These are phyloP conservation scores for Asbolus verrucosus DNA, from an alignment of 1,140 invertebrate genomes.

Conservation along the genomic window DNA sequence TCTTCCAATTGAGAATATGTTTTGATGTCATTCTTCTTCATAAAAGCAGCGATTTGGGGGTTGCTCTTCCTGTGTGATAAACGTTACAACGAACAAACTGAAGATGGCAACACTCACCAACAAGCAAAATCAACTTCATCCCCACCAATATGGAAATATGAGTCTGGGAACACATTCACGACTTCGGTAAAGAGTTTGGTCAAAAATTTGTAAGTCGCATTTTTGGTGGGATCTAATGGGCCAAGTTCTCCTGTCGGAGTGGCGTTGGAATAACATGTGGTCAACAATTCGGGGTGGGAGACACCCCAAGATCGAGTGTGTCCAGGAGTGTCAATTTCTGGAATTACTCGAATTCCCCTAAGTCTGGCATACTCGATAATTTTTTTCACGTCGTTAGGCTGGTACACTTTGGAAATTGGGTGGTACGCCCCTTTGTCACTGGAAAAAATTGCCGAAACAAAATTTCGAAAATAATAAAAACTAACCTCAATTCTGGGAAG, in stretches of 20 bases:
- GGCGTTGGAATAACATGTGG: constrained; percentile 74
- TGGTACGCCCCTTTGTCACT: constrained; percentile 13
- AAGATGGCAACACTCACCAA: too few relatives aligned
- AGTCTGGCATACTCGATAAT: constrained; percentile 82
- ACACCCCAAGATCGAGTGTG: constrained; percentile 87
- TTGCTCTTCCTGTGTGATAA: constrained; percentile 81
- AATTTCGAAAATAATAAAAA: too few relatives aligned
- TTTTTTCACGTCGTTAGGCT: constrained; percentile 71
- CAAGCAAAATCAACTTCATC: constrained; percentile 91
- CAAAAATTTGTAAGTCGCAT: constrained; percentile 76
- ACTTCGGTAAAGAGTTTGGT: constrained; percentile 78
- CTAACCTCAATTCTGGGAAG: constrained; percentile 80
- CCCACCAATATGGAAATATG: constrained; percentile 88
- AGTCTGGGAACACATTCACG: constrained; percentile 77
- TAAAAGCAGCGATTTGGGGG: constrained; percentile 79
- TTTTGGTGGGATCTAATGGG: constrained; percentile 80
- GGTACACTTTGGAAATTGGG: constrained; percentile 70
- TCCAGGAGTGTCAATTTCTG: constrained; percentile 94
- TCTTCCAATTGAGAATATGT: too few relatives aligned
- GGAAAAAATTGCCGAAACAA: too few relatives aligned
- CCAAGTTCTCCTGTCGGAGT: constrained; percentile 73
- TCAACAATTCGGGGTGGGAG: constrained; percentile 77
- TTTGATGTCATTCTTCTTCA: constrained; percentile 75
- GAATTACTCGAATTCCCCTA: constrained; percentile 86
- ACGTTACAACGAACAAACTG: too few relatives aligned